Percentiles rank a stretch among this genome's conserved stretches.
Conservation (phyloP, 2,797 vertebrate genomes). For the Hylomyscus alleni region DNA sequence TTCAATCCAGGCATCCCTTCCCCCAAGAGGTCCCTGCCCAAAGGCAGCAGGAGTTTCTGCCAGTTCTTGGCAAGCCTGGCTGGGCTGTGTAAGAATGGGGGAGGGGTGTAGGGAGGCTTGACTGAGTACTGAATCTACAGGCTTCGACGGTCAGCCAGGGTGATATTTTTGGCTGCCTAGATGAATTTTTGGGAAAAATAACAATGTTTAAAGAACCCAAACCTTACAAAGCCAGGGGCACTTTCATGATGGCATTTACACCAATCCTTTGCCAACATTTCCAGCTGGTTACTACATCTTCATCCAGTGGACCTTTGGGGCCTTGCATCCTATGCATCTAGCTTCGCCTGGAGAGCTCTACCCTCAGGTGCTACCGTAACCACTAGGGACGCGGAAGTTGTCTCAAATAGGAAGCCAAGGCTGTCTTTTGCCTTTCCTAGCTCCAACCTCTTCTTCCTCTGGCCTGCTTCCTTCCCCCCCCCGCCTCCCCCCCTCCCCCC, state of each 20-base stretch:
- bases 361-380: neutral
- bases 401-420: neutral
- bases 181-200: slow-evolving; percentile 74
- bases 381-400: neutral
- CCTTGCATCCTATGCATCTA: neutral
- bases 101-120: neutral
- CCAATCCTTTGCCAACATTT: slow-evolving; percentile 40
- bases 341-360: neutral
- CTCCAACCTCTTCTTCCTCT: neutral
- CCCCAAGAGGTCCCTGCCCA: neutral
- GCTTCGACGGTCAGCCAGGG: slow-evolving; percentile 61
- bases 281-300: slow-evolving; percentile 6
- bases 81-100: neutral
- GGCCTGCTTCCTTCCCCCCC: neutral
- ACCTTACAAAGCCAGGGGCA: slow-evolving; percentile 61
- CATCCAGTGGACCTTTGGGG: neutral
- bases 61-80: neutral
- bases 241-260: slow-evolving; percentile 52
- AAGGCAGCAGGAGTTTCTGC: neutral
- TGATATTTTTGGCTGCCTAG: slow-evolving; percentile 75
- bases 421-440: neutral
- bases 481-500: too few species aligned
- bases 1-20: neutral
- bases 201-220: slow-evolving; percentile 77
- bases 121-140: slow-evolving; percentile 53